phyloP scores from a whole-genome alignment of 2,797 vertebrate species.

The Sebastes miniatus region DNA sequence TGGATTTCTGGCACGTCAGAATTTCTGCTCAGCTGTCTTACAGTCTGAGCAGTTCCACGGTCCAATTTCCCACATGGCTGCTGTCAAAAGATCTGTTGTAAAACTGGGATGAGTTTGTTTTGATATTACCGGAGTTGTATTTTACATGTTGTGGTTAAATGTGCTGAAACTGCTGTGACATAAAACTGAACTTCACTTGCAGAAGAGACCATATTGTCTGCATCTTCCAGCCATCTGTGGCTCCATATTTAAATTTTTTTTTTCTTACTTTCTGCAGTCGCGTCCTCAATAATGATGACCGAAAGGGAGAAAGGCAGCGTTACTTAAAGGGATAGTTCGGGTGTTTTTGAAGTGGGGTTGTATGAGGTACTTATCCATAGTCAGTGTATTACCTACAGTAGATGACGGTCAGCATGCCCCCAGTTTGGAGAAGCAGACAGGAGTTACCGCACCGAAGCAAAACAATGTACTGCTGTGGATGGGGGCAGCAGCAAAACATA shows the following conservation, averaged over 20 bases:
- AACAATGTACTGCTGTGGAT: too few species aligned
- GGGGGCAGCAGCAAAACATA: too few species aligned
- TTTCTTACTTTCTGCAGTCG: rapidly evolving
- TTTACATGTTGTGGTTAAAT: background rate
- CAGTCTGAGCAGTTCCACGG: background rate
- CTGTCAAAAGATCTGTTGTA: background rate
- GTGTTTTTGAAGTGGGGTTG: too few species aligned
- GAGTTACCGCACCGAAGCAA: too few species aligned
- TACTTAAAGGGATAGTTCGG: too few species aligned
- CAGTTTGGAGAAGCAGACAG: too few species aligned
- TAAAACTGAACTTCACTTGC: background rate
- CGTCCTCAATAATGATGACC: too few species aligned
- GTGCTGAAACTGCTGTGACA: background rate
- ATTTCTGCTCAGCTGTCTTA: background rate
- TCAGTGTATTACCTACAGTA: too few species aligned
- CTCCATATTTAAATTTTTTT: background rate
- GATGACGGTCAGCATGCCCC: rapidly evolving
- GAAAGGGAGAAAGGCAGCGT: too few species aligned
- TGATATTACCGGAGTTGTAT: background rate
- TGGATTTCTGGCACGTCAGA: background rate
- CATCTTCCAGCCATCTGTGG: background rate
- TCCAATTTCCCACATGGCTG: background rate
- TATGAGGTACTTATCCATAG: too few species aligned
- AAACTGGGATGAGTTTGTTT: background rate
- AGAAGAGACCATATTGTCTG: background rate